Evolutionary conservation across 2,113 vertebrate species (phyloP).

Genomic region (Alces alces): DNA sequence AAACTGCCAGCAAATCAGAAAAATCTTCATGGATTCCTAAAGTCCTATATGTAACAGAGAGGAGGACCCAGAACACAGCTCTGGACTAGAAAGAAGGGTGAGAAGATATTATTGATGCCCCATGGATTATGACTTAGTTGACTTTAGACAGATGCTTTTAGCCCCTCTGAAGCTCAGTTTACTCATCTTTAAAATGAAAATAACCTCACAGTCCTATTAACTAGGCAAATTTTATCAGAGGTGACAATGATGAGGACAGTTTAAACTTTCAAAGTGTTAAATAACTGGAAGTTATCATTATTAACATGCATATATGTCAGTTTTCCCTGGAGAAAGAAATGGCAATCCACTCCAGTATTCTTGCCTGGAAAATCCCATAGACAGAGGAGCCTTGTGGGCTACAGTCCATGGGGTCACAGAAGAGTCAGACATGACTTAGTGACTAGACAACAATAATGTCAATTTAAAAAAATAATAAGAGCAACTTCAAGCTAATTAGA

Average conservation of each 20-base stretch:
- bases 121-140: not conserved
- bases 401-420: not conserved
- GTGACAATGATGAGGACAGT: not conserved
- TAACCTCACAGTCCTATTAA: not conserved
- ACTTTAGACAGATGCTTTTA: not conserved
- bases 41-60: not conserved
- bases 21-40: constrained; percentile 19
- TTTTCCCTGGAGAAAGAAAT: not conserved
- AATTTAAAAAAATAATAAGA: not conserved
- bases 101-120: not conserved
- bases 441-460: not conserved
- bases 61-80: not conserved
- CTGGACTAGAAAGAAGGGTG: not conserved
- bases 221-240: not conserved
- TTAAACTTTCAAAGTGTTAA: not conserved
- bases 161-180: not conserved
- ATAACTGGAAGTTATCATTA: not conserved
- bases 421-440: not conserved
- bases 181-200: constrained; percentile 1
- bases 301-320: not conserved
- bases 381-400: not conserved
- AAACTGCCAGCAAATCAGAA: constrained; percentile 37
- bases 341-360: too few species aligned
- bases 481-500: not conserved
- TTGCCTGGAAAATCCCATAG: not conserved